phyloP scores from a whole-genome alignment of 2,113 vertebrate species.

The Anhinga anhinga region DNA sequence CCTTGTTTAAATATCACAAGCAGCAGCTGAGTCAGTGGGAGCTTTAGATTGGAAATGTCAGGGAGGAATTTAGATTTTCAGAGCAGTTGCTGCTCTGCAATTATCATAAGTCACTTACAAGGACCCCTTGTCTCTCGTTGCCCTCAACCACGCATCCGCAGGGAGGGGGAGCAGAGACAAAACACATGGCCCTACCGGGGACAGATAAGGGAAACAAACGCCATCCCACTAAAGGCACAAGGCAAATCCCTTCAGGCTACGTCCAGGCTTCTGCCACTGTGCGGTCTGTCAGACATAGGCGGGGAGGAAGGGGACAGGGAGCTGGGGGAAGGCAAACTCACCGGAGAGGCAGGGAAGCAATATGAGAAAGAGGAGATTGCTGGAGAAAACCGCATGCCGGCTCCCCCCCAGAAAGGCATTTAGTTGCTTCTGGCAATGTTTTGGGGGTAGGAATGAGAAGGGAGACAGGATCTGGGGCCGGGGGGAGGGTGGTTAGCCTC shows the following conservation, averaged over 20 bases:
- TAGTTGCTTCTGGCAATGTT: background rate
- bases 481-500: background rate
- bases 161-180: background rate
- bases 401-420: background rate
- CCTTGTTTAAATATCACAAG: constrained; percentile 77
- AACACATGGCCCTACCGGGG: background rate
- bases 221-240: background rate
- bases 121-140: background rate
- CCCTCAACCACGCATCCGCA: background rate
- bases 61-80: constrained; percentile 71
- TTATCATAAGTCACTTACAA: constrained; percentile 69
- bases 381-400: background rate
- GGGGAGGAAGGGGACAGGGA: background rate
- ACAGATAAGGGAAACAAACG: background rate
- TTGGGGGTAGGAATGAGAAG: background rate
- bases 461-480: background rate
- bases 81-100: constrained; percentile 59
- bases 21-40: constrained; percentile 45
- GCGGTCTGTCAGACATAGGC: background rate
- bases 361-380: background rate
- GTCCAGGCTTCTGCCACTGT: background rate
- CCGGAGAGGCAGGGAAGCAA: background rate
- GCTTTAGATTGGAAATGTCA: constrained; percentile 80
- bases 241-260: background rate
- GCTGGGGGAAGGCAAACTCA: background rate